Percentiles rank a stretch among this genome's conserved stretches.
These are phyloP conservation scores for Hyposmocoma kahamanoa DNA, from an alignment of 1,140 invertebrate genomes.

Conservation along the genomic window DNA sequence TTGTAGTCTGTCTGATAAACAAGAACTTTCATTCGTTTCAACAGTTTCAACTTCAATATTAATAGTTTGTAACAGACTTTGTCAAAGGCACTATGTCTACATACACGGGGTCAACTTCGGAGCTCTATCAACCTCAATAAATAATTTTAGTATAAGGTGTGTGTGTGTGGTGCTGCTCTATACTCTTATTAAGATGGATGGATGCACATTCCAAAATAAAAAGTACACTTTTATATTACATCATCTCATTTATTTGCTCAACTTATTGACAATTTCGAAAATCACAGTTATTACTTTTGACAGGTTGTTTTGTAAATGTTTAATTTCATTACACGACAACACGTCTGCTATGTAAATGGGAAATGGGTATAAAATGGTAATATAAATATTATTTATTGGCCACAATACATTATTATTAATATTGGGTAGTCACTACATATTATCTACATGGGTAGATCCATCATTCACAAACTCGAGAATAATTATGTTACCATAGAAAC, in stretches of 20 bases:
- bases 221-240: conserved; percentile 39
- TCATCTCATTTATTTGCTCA: conserved; percentile 72
- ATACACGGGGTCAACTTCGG: no score
- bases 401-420: conserved; percentile 56
- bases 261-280: conserved; percentile 73
- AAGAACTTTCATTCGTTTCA: no score
- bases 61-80: no score
- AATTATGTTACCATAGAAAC: conserved; percentile 10
- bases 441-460: conserved; percentile 24
- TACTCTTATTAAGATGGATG: no score
- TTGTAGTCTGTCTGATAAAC: no score
- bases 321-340: conserved; percentile 54
- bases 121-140: no score
- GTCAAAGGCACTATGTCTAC: no score
- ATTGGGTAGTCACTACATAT: conserved; percentile 48
- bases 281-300: conserved; percentile 69
- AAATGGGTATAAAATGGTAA: conserved; percentile 70
- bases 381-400: conserved; percentile 68
- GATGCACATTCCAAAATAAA: no score
- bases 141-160: no score
- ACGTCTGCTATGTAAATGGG: conserved; percentile 61
- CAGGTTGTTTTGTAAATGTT: conserved; percentile 64
- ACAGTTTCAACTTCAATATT: no score
- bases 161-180: no score
- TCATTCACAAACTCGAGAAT: conserved; percentile 14